Conservation (phyloP, 2,797 vertebrate genomes). For the Spinus olivaceus region DNA sequence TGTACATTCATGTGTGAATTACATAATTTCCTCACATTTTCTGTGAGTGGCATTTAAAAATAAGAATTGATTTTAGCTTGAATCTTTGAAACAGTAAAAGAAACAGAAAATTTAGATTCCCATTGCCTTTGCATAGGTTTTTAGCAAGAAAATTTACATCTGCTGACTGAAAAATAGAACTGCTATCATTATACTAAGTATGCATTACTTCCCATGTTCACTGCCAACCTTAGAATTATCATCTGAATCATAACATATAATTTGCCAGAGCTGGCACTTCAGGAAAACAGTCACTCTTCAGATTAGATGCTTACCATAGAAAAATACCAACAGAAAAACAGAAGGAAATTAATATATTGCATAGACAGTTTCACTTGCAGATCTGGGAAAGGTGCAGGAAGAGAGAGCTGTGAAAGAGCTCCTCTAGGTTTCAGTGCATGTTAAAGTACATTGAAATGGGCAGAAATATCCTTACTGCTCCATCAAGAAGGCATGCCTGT, state of each 20-base stretch:
- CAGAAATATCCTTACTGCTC: neutral
- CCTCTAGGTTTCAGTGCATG: neutral
- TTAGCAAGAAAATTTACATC: neutral
- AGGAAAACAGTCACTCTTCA: neutral
- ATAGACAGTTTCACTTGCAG: neutral
- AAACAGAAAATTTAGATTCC: neutral
- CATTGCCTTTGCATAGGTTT: neutral
- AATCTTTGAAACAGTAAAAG: neutral
- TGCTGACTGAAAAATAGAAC: neutral
- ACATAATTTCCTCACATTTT: neutral
- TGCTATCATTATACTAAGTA: neutral
- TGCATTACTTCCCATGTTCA: neutral
- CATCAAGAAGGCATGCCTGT: neutral
- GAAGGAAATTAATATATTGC: neutral
- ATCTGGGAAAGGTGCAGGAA: neutral
- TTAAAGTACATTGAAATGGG: neutral
- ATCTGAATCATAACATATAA: neutral
- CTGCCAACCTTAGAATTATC: neutral
- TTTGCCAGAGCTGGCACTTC: neutral
- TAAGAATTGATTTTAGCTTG: neutral
- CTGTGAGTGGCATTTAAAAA: neutral
- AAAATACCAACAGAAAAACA: neutral
- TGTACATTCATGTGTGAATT: neutral
- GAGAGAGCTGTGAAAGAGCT: neutral
- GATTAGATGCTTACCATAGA: neutral